Evolutionary conservation across 2,888 invertebrate species (phyloP).

Genomic region (Tinea pellionella): DNA sequence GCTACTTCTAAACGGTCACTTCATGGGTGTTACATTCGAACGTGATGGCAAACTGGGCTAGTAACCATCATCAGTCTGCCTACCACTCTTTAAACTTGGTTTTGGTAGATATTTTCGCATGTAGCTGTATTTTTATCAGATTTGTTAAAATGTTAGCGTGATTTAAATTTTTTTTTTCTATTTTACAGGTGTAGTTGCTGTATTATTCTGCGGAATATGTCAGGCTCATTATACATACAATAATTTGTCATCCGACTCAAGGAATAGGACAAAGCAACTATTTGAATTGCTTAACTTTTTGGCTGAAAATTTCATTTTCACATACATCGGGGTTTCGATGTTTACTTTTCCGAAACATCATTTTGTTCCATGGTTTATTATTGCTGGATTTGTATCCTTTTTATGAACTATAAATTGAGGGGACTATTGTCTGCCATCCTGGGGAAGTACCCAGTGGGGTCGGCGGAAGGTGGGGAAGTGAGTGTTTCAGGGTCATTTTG

Average conservation of each 20-base stretch:
- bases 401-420: slow-evolving; percentile 3
- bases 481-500: no score
- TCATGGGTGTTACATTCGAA: no score
- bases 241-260: slow-evolving; percentile 89
- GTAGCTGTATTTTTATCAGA: no score
- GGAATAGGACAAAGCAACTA: slow-evolving; percentile 88
- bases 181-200: slow-evolving; percentile 88
- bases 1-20: no score
- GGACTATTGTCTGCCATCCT: no score
- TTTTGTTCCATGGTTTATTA: slow-evolving; percentile 92
- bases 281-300: slow-evolving; percentile 95
- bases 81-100: no score
- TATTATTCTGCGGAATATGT: slow-evolving; percentile 97
- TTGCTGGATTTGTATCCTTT: slow-evolving; percentile 94
- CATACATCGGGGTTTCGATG: slow-evolving; percentile 98
- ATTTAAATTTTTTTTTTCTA: background rate
- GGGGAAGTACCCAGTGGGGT: no score
- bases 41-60: no score
- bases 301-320: slow-evolving; percentile 98
- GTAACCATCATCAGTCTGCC: no score
- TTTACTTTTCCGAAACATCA: slow-evolving; percentile 97
- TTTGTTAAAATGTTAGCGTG: no score
- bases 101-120: no score
- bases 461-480: no score
- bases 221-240: slow-evolving; percentile 99